phyloP scores from a whole-genome alignment of 2,888 invertebrate species.

The Anticlea derivata region DNA sequence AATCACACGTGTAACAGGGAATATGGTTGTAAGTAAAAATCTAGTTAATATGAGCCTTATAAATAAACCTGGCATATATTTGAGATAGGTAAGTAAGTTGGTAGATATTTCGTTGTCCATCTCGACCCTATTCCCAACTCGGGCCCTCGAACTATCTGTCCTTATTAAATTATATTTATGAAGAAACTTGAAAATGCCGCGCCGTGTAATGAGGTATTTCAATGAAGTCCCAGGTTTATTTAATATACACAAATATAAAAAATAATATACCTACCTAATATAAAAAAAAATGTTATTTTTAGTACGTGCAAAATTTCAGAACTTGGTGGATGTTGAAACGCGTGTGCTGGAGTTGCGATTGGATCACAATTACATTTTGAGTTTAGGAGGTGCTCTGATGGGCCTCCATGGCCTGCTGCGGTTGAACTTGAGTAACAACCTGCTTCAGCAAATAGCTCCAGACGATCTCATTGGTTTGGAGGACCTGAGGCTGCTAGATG shows the following conservation, averaged over 20 bases:
- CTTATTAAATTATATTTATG: too few relatives aligned
- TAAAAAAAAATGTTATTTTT: too few relatives aligned
- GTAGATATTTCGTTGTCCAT: too few relatives aligned
- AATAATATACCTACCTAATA: too few relatives aligned
- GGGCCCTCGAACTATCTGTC: too few relatives aligned
- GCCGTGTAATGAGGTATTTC: too few relatives aligned
- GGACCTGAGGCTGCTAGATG: slow-evolving; percentile 88
- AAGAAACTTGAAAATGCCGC: too few relatives aligned
- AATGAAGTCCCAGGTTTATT: too few relatives aligned
- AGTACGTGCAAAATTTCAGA: slow-evolving; percentile 72
- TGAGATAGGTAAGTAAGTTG: too few relatives aligned
- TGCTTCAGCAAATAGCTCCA: slow-evolving; percentile 88
- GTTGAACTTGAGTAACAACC: slow-evolving; percentile 90
- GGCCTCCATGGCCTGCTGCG: slow-evolving; percentile 89
- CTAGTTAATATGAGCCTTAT: neutral
- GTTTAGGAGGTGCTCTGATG: slow-evolving; percentile 89
- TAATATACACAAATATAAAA: too few relatives aligned
- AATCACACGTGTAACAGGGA: slow-evolving; percentile 86
- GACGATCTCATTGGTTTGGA: slow-evolving; percentile 92
- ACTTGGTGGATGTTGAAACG: slow-evolving; percentile 90
- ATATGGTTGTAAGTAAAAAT: slow-evolving; percentile 82
- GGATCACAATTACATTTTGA: slow-evolving; percentile 89
- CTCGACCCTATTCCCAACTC: too few relatives aligned
- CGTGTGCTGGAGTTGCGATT: slow-evolving; percentile 88
- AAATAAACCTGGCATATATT: too few relatives aligned